These are phyloP conservation scores for Xenopus tropicalis DNA, from an alignment of 2,113 vertebrate genomes.

Conservation along the genomic window DNA sequence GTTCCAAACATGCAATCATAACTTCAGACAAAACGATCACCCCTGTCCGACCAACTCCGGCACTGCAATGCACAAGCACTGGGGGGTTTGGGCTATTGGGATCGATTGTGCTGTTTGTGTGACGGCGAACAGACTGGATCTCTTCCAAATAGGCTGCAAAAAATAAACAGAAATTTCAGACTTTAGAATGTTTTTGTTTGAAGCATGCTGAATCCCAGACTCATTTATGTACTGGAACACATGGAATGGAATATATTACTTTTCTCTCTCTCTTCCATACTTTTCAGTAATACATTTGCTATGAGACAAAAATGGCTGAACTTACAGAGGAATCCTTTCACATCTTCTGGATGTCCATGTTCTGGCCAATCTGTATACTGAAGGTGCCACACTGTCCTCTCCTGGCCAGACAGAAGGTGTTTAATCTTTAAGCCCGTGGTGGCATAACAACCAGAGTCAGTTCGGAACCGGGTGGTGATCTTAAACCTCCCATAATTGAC, in stretches of 20 bases:
- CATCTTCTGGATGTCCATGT: conserved; percentile 90
- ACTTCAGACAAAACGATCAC: conserved; percentile 92
- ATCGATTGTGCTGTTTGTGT: conserved; percentile 88
- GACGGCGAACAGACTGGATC: conserved; percentile 93
- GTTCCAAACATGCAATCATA: conserved; percentile 94
- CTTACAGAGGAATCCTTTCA: conserved; percentile 94
- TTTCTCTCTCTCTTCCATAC: neutral
- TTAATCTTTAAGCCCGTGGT: conserved; percentile 95
- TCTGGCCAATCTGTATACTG: conserved; percentile 98
- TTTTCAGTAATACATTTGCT: too few species aligned
- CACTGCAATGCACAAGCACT: conserved; percentile 91
- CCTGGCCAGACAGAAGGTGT: conserved; percentile 89
- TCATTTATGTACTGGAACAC: too few species aligned
- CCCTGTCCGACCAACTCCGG: conserved; percentile 87
- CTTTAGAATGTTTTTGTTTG: too few species aligned
- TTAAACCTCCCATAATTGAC: conserved; percentile 93
- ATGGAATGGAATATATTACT: too few species aligned
- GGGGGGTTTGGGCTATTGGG: conserved; percentile 76
- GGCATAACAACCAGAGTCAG: conserved; percentile 95
- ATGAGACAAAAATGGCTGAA: conserved; percentile 21
- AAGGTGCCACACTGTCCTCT: conserved; percentile 95
- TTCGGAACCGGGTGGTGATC: conserved; percentile 94
- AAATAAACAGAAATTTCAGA: too few species aligned
- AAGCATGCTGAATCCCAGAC: too few species aligned
- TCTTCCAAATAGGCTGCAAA: conserved; percentile 88